phyloP scores from a whole-genome alignment of 2,797 vertebrate species.

The Alosa sapidissima region DNA sequence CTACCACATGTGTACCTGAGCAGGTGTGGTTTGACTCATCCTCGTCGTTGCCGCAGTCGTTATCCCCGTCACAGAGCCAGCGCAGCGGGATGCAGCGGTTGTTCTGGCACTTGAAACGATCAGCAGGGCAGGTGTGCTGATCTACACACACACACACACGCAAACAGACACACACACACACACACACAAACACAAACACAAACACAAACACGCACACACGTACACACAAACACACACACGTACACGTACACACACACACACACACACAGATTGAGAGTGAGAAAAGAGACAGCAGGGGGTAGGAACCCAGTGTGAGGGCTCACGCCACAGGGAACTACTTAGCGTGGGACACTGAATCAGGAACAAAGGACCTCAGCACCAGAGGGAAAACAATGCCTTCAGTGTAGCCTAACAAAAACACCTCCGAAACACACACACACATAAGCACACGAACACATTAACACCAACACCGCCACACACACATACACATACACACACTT shows the following conservation, averaged over 20 bases:
- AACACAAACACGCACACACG: too few relatives aligned
- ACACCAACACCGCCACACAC: not conserved
- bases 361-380: not conserved
- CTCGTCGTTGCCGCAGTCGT: slow-evolving; percentile 92
- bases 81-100: slow-evolving; percentile 96
- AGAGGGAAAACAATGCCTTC: not conserved
- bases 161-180: not conserved
- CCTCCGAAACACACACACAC: not conserved
- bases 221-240: not conserved
- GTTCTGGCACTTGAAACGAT: slow-evolving; percentile 96
- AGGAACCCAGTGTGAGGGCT: slow-evolving; percentile 4
- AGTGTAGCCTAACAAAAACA: not conserved
- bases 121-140: slow-evolving; percentile 93
- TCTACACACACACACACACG: slow-evolving; percentile 67
- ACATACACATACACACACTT: not conserved
- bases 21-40: slow-evolving; percentile 95
- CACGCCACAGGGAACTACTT: slow-evolving; percentile 2
- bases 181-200: not conserved
- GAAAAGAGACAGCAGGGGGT: not conserved
- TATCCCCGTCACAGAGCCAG: slow-evolving; percentile 96
- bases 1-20: slow-evolving; percentile 67
- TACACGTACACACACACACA: not conserved
- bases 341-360: not conserved
- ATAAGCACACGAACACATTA: not conserved
- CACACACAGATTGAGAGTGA: not conserved